These are phyloP conservation scores for Odontothrips loti DNA, from an alignment of 2,888 invertebrate genomes.

Conservation along the genomic window DNA sequence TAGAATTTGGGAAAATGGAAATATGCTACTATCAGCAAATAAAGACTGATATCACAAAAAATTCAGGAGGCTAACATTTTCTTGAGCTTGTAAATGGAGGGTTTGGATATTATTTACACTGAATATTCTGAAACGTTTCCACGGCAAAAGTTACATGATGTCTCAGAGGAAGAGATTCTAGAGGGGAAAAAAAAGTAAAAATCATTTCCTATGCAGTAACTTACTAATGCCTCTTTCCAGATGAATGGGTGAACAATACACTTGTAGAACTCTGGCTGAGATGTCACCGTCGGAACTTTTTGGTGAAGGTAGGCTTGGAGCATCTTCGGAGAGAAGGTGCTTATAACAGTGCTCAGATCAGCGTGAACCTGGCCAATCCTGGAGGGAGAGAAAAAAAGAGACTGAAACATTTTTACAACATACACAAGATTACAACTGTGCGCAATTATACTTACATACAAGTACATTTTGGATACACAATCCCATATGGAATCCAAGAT, in stretches of 20 bases:
- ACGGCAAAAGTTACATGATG: too few species aligned
- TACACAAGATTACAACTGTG: too few species aligned
- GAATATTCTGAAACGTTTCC: too few species aligned
- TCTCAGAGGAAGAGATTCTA: not conserved
- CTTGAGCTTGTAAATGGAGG: too few species aligned
- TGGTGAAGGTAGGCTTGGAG: not conserved
- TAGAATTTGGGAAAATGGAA: too few species aligned
- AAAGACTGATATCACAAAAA: too few species aligned
- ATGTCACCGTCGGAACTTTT: not conserved
- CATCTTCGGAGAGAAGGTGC: constrained; percentile 6
- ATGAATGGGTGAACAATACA: not conserved
- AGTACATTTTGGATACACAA: constrained; percentile 9
- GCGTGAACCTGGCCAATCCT: not conserved
- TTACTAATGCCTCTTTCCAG: not conserved
- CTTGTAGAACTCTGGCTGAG: not conserved
- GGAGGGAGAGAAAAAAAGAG: too few species aligned
- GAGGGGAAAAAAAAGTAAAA: not conserved
- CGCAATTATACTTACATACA: not conserved
- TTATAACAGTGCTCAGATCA: not conserved
- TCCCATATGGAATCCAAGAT: not conserved
- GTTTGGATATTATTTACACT: too few species aligned
- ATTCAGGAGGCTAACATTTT: too few species aligned
- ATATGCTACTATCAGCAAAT: too few species aligned
- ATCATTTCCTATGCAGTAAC: too few species aligned
- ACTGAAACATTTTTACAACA: too few species aligned